These are phyloP conservation scores for Dermochelys coriacea DNA, from an alignment of 2,797 vertebrate species.

Conservation along the genomic window DNA sequence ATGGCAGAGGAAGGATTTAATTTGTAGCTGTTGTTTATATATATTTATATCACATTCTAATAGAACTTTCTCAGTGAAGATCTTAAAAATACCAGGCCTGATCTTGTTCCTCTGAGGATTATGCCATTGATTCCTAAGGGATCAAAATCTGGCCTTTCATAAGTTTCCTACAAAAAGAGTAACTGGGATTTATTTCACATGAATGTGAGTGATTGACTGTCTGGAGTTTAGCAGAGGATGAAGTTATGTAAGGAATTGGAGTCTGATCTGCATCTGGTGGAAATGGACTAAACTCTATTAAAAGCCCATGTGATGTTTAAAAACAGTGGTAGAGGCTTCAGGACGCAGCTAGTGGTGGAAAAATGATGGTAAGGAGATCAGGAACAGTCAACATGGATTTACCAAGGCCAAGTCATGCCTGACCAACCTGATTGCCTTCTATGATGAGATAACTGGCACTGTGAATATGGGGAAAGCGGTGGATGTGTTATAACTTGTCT, in stretches of 20 bases:
- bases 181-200: not conserved
- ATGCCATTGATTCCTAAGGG: rapidly evolving
- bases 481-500: no score
- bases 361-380: not conserved
- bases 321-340: not conserved
- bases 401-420: no score
- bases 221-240: not conserved
- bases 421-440: no score
- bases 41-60: rapidly evolving
- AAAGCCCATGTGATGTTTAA: not conserved
- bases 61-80: not conserved
- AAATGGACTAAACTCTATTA: not conserved
- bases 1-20: not conserved
- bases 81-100: not conserved
- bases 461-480: no score
- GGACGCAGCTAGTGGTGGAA: not conserved
- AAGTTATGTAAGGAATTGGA: not conserved
- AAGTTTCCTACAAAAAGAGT: rapidly evolving
- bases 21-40: not conserved
- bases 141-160: rapidly evolving
- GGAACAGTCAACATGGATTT: no score
- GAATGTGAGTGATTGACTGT: not conserved
- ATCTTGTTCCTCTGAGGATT: not conserved
- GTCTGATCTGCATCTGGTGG: not conserved
- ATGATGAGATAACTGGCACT: no score